Evolutionary conservation across 2,113 vertebrate species (phyloP), one percentile per base, ranked within the genome.

Genomic region (Labeo catla): DNA sequence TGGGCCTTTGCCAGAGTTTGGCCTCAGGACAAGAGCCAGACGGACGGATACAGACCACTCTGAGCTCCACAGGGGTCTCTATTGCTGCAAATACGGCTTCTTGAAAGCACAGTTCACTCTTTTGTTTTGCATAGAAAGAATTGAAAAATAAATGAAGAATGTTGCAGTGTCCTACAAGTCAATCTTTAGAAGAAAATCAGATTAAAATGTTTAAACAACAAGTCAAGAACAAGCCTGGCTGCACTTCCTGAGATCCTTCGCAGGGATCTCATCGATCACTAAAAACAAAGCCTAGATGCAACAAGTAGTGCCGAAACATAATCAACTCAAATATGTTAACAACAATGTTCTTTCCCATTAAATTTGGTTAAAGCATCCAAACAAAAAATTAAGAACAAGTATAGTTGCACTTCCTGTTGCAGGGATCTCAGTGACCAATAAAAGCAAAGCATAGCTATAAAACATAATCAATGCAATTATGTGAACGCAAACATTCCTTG

Each of bases 1-100:
- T 87, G 84, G 81, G 65, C 49, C 66, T 81, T 72, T 73, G 43
- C 63, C 66, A 87, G 72, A 59, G 39, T 39, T 74, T 87, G 81
- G 49, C n/a, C 84, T 47, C 47, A 16, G 70, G 70, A 76, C 65
- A 34, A 77, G 43, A 68, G 61, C 34, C 81, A 52, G 50, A 81
- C 34, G 28, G 28, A 81, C 23, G 39, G 57, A 34, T 74, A 36
- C 13, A 81, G 52, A 72, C 36, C 23, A 5, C 21, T 77, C 23
- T 16, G 73, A 54, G 73, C 78, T 74, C 52, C 9, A 23, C 63
- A n/a, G 28, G 52, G 76, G 54, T 43, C 54, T 61, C 9, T 9
- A 8, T 0, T 36, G 77, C 77, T 63, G 10, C 21, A 63, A n/a
- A 80, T 45, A 45, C 7, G 4, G 7, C 36, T 80, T 45, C 59